phyloP scores from a whole-genome alignment of 1,140 invertebrate genomes.

The Drosophila melanogaster region Release_6_plus_ISO1_MT NT_033777.3:16691501-16692000 shows the following conservation, averaged over 20 bases:
- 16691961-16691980: no score
- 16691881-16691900: constrained; percentile 5
- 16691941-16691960: not conserved
- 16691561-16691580: constrained; percentile 22
- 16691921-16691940: not conserved
- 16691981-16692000: no score
- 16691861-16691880: not conserved
- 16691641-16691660: constrained; percentile 60
- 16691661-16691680: constrained; percentile 59
- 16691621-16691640: constrained; percentile 80
- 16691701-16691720: constrained; percentile 37
- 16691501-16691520: constrained; percentile 66
- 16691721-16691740: constrained; percentile 15
- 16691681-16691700: constrained; percentile 56
- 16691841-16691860: constrained; percentile 6
- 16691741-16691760: constrained; percentile 59
- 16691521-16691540: constrained; percentile 79
- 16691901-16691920: not conserved
- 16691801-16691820: constrained; percentile 19
- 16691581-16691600: constrained; percentile 64
- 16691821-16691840: constrained; percentile 39
- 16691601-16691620: constrained; percentile 44
- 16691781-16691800: constrained; percentile 50
- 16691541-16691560: constrained; percentile 53
- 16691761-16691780: constrained; percentile 44